A percentile compares a stretch with the other conserved stretches of the same genome.
Conservation (phyloP, 2,888 invertebrate species). For the Chymomyza procnemis region DNA sequence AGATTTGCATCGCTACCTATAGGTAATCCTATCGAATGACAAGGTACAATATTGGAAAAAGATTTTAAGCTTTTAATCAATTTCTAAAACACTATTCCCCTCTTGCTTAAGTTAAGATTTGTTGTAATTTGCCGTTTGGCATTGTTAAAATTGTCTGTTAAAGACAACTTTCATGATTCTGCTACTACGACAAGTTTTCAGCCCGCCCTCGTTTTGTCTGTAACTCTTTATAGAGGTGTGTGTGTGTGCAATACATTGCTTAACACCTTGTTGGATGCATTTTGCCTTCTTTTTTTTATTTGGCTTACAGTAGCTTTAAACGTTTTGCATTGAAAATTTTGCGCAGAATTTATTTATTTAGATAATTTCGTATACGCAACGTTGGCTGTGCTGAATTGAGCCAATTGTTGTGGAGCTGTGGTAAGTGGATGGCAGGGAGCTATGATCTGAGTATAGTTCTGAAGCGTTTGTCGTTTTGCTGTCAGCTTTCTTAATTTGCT, state of each 20-base stretch:
- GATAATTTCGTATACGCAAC: constrained; percentile 41
- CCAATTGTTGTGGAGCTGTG: no score
- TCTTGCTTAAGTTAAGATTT: no score
- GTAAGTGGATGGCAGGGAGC: background rate
- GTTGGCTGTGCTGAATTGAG: constrained; percentile 20
- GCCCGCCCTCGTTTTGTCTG: background rate
- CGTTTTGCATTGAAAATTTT: background rate
- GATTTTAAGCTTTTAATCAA: no score
- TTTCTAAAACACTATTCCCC: no score
- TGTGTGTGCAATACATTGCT: constrained; percentile 30
- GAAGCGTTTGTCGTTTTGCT: constrained; percentile 42
- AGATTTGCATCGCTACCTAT: no score
- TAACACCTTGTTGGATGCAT: constrained; percentile 29
- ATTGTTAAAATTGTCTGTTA: no score
- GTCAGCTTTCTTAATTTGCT: constrained; percentile 55
- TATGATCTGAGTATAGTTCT: constrained; percentile 20
- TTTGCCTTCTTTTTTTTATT: constrained; percentile 27
- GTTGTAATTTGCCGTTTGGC: no score
- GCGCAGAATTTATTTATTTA: constrained; percentile 8
- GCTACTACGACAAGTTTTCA: no score
- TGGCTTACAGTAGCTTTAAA: constrained; percentile 1
- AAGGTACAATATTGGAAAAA: no score
- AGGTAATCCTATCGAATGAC: no score
- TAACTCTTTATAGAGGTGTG: background rate
- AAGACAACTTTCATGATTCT: no score